phyloP scores from a whole-genome alignment of 2,113 vertebrate species.

The Uropsilus gracilis region DNA sequence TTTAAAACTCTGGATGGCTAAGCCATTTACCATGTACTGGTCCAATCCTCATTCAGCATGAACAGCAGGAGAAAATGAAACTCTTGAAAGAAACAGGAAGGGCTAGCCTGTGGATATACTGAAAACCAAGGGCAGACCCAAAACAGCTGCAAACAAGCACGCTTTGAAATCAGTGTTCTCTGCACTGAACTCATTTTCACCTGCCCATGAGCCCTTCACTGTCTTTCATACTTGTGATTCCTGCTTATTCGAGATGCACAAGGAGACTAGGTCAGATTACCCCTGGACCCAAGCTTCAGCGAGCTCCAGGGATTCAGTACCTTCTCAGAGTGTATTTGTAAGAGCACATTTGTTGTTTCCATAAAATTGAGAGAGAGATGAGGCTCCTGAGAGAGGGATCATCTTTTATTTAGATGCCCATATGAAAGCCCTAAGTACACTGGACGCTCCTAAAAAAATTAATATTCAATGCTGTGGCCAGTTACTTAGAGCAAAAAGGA shows the following conservation, averaged over 20 bases:
- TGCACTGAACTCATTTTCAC: not conserved
- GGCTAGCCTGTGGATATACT: not conserved
- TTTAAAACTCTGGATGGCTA: not conserved
- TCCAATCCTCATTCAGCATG: not conserved
- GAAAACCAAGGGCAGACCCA: not conserved
- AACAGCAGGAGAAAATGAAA: constrained; percentile 50
- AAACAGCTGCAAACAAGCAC: not conserved
- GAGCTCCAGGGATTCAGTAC: not conserved
- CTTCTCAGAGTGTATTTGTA: not conserved
- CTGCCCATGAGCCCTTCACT: not conserved
- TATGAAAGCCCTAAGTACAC: not conserved
- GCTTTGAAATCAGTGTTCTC: not conserved
- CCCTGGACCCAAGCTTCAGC: not conserved
- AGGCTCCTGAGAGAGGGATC: not conserved
- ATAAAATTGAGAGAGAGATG: not conserved
- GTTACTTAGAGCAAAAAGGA: not conserved
- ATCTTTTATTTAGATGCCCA: not conserved
- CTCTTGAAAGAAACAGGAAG: not conserved
- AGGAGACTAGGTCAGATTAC: not conserved
- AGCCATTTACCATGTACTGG: not conserved
- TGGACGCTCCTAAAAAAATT: not conserved
- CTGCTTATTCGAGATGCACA: not conserved
- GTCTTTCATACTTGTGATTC: not conserved
- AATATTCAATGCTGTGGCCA: not conserved
- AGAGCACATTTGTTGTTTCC: not conserved